Evolutionary conservation across 2,113 vertebrate genomes (phyloP).

Genomic region (Saccopteryx leptura): DNA sequence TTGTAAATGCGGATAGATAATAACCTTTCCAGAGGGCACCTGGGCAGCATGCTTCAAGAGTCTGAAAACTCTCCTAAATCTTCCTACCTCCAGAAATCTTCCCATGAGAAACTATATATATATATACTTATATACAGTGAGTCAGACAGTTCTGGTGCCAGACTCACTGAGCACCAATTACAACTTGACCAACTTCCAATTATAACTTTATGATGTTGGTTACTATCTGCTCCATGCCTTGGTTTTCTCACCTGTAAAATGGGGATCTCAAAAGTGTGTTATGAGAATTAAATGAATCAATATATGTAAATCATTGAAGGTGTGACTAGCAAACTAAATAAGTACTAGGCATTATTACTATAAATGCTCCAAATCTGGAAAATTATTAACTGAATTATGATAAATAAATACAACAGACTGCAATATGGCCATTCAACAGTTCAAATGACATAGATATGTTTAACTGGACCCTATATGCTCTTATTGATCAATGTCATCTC

Average conservation of each 20-base stretch:
- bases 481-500: too few species aligned
- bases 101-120: not conserved
- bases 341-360: not conserved
- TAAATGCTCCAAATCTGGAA: not conserved
- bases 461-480: too few species aligned
- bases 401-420: conserved; percentile 12
- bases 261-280: not conserved
- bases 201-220: not conserved
- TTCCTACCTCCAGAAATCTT: not conserved
- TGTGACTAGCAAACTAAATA: not conserved
- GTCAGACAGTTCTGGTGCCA: not conserved
- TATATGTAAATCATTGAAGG: conserved; percentile 5
- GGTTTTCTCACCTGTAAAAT: conserved; percentile 32
- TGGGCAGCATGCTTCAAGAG: not conserved
- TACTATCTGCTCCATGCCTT: not conserved
- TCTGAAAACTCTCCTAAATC: not conserved
- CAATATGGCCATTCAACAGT: not conserved
- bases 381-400: conserved; percentile 43
- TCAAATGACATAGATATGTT: too few species aligned
- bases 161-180: not conserved
- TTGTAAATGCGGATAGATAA: not conserved
- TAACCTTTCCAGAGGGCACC: not conserved
- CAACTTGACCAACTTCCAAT: not conserved
- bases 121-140: not conserved
- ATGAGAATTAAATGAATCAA: conserved; percentile 1